phyloP scores from a whole-genome alignment of 2,888 invertebrate species.

The Drosophila niveifrons region DNA sequence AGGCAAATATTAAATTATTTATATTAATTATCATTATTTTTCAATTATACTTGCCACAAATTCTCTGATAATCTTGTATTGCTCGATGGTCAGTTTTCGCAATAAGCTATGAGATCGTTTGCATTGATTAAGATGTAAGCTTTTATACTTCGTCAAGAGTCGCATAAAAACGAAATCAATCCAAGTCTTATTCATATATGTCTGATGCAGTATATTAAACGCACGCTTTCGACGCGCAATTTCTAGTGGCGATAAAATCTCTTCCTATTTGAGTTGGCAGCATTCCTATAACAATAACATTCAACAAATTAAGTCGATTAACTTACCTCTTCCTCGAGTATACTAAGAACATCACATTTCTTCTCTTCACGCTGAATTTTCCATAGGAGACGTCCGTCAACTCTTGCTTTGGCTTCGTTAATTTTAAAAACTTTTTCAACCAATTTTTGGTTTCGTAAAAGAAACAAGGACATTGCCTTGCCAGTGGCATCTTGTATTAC shows the following conservation, averaged over 20 bases:
- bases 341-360: constrained; percentile 81
- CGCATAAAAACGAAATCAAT: constrained; percentile 80
- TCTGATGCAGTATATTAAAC: constrained; percentile 80
- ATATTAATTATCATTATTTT: not conserved
- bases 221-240: constrained; percentile 73
- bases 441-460: constrained; percentile 71
- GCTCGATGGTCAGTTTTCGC: constrained; percentile 53
- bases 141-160: constrained; percentile 65
- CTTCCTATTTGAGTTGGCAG: constrained; percentile 54
- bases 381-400: constrained; percentile 80
- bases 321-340: constrained; percentile 72
- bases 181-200: constrained; percentile 81
- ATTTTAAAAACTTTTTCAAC: constrained; percentile 64
- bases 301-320: fast-evolving
- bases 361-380: constrained; percentile 75
- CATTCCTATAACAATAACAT: fast-evolving
- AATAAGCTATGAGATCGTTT: constrained; percentile 68
- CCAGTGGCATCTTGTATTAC: constrained; percentile 80
- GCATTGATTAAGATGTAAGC: constrained; percentile 70
- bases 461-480: constrained; percentile 73
- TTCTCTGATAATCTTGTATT: constrained; percentile 76
- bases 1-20: not conserved
- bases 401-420: constrained; percentile 51
- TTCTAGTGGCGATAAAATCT: constrained; percentile 78
- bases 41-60: constrained; percentile 70